Evolutionary conservation across 2,113 vertebrate species (phyloP), one percentile per base, ranked within the genome.

Genomic region (Myodes glareolus): DNA sequence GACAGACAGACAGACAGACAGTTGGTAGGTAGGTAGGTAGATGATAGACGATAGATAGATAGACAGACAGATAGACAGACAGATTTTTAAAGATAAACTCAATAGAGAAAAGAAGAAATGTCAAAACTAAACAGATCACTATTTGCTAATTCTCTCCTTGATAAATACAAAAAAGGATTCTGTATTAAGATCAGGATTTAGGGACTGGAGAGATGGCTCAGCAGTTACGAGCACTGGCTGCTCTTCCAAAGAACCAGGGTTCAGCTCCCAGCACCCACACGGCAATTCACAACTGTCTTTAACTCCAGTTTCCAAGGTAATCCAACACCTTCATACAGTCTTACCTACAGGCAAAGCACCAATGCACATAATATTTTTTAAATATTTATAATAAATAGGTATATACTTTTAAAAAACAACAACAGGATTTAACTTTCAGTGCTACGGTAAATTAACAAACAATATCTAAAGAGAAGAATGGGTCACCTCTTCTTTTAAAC

Each of bases 61-160:
- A 87, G 50, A 90, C 29, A 31, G 29, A 78, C 50, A 13, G 11
- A 52, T 12, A 50, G 16, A 17, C 55, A 5, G 19, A 16, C 31
- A 50, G 33, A 52, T 33, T 33, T 52, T 42, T 33, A 36, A 80
- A 33, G 27, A 84, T 9, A 33, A 47, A 6, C 4, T 42, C 9
- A 67, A 29, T 17, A 86, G 27, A 50, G 33, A 70, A 47, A 68
- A 67, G 39, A 36, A 67, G 29, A 47, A 68, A 80, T 58, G 80
- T 68, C 50, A 78, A 65, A 91, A 76, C n/a, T 42, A 95, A 96
- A 85, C 50, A 23, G 10, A 65, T 67, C 58, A 42, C 58, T 89
- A 67, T 27, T 86, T 88, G 67, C 58, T 77, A 93, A 94, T n/a
- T 72, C 55, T 91, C 72, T 85, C 65, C 58, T 81, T 58, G 45